Evolutionary conservation across 2,888 invertebrate genomes (phyloP), one percentile per base, ranked within the genome.

Genomic region (Portevinia maculata): DNA sequence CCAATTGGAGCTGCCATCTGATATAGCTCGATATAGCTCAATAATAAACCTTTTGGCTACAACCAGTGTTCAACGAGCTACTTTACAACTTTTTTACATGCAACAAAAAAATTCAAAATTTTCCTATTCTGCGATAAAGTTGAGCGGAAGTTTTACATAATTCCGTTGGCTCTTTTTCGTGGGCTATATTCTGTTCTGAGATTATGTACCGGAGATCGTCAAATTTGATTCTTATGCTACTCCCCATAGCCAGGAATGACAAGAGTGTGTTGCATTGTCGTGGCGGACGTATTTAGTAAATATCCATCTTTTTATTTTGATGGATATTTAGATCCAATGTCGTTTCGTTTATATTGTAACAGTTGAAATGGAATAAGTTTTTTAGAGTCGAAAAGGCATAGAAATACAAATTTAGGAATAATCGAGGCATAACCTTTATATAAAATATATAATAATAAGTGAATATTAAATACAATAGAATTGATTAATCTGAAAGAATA

Each of bases 171-270:
- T 21, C 6, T 8, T 48, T 37, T 41, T 19, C 19, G 1, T 13
- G 9, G 3, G 17, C 11, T 41, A n/a, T 13, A 17, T 28, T 39
- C 4, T 19, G 44, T 19, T n/a, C 6, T 24, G 3, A 21, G 32
- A 52, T 41, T 65, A 1, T 57, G 48, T 37, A 34, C 41, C 15
- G 21, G 6, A n/a, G 11, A 17, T 24, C 34, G 30, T 62, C 48
- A 74, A 74, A 64, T 74, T 65, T 50, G n/a, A 57, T 64, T 74
- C 65, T 74, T 65, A 74, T 74, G 65, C 55, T 39, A 48, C 32
- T 11, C 50, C 39, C 46, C 39, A 55, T 64, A 48, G 34, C 39
- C 19, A 32, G 9, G 11, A 32, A 21, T 34, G n/a, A 34, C 34
- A 37, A 13, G 37, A 11, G 1, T n/a, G 1, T 37, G 11, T 3